Evolutionary conservation across 2,888 invertebrate species (phyloP).

Genomic region (Stratiomys singularior): DNA sequence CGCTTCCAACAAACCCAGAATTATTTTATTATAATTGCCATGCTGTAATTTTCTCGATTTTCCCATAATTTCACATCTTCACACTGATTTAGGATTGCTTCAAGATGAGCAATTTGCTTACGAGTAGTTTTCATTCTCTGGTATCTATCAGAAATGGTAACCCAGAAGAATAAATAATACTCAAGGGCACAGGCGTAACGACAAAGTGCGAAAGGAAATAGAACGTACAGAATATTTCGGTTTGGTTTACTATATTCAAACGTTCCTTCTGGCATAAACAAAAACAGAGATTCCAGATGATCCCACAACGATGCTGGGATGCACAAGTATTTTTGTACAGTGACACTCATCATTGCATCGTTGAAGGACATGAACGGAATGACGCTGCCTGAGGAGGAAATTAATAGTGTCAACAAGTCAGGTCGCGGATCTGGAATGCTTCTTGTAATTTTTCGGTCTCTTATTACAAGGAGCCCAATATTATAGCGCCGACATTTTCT

Average conservation of each 20-base stretch:
- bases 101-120: too few relatives aligned
- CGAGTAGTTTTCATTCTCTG: too few relatives aligned
- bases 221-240: neutral
- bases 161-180: neutral
- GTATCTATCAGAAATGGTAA: too few relatives aligned
- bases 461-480: neutral
- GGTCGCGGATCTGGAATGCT: constrained; percentile 10
- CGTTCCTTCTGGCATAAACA: neutral
- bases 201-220: neutral
- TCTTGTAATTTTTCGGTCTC: neutral
- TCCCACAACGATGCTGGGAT: neutral
- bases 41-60: too few relatives aligned
- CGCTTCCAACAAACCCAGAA: too few relatives aligned
- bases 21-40: too few relatives aligned
- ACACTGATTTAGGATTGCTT: too few relatives aligned
- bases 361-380: constrained; percentile 4
- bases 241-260: too few relatives aligned
- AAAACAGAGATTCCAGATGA: neutral
- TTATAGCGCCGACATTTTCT: constrained; percentile 28
- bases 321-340: neutral
- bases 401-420: constrained; percentile 41
- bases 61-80: too few relatives aligned
- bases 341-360: neutral
- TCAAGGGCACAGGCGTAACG: neutral
- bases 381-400: constrained; percentile 6